Conservation (phyloP, 2,113 vertebrate species). For the Okapia johnstoni region DNA sequence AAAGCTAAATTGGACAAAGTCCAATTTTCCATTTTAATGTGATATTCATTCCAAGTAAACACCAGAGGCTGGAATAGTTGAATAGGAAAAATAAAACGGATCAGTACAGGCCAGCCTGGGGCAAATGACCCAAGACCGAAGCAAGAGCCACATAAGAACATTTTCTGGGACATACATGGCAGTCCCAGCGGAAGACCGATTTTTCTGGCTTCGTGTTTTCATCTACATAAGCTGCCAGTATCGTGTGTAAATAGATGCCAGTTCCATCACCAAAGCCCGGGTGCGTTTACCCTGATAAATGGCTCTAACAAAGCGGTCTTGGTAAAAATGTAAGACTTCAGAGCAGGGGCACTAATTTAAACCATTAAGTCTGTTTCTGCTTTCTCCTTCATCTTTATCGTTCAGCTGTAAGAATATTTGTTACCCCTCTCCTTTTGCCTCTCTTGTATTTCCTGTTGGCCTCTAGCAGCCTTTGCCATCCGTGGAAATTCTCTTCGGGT, state of each 20-base stretch:
- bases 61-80: background rate
- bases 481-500: background rate
- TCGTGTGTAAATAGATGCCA: background rate
- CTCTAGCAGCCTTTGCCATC: background rate
- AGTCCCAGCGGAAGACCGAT: background rate
- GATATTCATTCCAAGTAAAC: constrained; percentile 17
- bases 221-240: background rate
- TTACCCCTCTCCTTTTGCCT: background rate
- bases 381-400: background rate
- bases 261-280: background rate
- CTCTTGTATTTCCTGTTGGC: background rate
- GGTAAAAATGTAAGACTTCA: background rate
- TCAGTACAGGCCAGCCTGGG: background rate
- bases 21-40: constrained; percentile 43
- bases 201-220: background rate
- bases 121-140: background rate
- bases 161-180: background rate
- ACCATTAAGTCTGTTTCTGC: background rate
- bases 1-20: constrained; percentile 30
- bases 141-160: background rate
- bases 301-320: background rate
- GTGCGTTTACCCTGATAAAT: background rate
- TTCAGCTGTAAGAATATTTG: background rate
- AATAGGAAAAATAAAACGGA: background rate
- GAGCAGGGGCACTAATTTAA: background rate